Conservation (phyloP, 35 echinoderm and acorn worm genomes). For the Eucidaris tribuloides region DNA sequence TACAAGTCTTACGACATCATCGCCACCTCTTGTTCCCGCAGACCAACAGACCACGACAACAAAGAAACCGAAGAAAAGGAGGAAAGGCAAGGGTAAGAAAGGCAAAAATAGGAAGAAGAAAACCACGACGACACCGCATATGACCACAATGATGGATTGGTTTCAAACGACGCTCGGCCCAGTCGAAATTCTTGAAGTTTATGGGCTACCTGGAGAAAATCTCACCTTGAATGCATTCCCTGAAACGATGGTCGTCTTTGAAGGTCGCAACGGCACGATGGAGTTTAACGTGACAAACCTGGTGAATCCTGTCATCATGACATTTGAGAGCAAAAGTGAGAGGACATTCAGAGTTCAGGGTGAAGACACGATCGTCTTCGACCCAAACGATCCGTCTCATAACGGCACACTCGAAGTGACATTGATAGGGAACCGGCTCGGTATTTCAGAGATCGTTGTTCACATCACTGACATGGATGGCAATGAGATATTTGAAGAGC, state of each 20-base stretch:
- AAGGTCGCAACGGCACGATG: constrained; percentile 4
- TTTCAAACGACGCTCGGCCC: background rate
- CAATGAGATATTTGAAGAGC: background rate
- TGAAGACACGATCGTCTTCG: constrained; percentile 35
- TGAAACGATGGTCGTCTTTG: background rate
- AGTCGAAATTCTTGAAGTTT: background rate
- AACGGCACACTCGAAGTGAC: constrained; percentile 53
- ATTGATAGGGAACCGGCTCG: constrained; percentile 40
- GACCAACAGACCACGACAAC: constrained; percentile 3
- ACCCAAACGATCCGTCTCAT: constrained; percentile 16
- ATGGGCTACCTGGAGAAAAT: background rate
- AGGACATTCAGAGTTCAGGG: constrained; percentile 35
- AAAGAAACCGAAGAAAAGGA: constrained; percentile 15
- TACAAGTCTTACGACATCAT: background rate
- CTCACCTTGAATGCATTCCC: background rate
- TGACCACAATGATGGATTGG: background rate
- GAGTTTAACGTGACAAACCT: constrained; percentile 30
- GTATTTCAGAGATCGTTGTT: constrained; percentile 39
- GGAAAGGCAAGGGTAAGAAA: constrained; percentile 1
- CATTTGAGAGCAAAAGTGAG: constrained; percentile 31
- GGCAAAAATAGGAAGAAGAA: constrained; percentile 3
- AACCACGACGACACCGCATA: background rate
- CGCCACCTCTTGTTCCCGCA: background rate
- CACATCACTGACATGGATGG: constrained; percentile 35
- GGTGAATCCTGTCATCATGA: constrained; percentile 16